Conservation (phyloP, 2,797 vertebrate genomes). For the Cyprinella venusta region DNA sequence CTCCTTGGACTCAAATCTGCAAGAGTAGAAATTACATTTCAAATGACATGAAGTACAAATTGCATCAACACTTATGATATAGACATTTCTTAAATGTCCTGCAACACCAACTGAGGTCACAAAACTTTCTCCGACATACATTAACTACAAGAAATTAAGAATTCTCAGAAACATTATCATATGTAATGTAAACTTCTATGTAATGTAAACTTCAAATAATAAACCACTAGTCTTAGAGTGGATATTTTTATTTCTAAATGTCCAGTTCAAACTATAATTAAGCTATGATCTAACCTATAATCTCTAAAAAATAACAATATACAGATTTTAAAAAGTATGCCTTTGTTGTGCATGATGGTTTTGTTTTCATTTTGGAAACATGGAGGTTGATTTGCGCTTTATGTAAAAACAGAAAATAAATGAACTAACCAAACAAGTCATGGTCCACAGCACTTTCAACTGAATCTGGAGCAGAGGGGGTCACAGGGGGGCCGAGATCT, state of each 20-base stretch:
- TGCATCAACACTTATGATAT: neutral
- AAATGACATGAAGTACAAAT: neutral
- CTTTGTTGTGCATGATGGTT: neutral
- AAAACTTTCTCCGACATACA: neutral
- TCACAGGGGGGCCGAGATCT: constrained; percentile 68
- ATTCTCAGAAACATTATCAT: neutral
- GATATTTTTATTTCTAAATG: neutral
- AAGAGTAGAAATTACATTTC: neutral
- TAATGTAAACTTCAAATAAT: neutral
- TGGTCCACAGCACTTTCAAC: constrained; percentile 74
- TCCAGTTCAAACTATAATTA: neutral
- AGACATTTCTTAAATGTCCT: neutral
- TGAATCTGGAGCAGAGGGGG: constrained; percentile 67
- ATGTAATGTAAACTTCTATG: too few relatives aligned
- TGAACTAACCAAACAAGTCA: constrained; percentile 59
- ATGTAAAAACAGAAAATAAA: neutral
- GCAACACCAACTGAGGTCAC: neutral
- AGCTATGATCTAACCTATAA: neutral
- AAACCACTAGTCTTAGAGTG: neutral
- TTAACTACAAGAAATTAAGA: neutral
- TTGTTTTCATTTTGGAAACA: neutral
- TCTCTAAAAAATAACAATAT: neutral
- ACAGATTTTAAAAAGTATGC: neutral
- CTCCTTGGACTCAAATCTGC: constrained; percentile 29
- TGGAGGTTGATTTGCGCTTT: neutral